A percentile compares a stretch with the other conserved stretches of the same genome.
Conservation (phyloP, 2,113 vertebrate genomes). For the Poeciliopsis occidentalis region DNA sequence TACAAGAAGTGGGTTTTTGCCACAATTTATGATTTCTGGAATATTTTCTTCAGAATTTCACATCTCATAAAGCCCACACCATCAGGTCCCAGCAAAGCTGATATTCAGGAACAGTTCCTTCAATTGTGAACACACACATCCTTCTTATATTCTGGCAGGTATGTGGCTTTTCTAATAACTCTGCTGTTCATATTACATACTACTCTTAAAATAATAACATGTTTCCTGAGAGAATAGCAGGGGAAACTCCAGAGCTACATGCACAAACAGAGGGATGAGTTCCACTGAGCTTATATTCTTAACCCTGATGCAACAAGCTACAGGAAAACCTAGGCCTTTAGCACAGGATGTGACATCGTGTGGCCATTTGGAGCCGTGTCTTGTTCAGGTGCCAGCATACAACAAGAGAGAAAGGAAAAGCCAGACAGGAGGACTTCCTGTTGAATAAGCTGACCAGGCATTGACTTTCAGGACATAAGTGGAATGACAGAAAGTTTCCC, state of each 20-base stretch:
- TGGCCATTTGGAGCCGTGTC: not conserved
- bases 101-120: too few relatives aligned
- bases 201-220: not conserved
- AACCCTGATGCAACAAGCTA: too few relatives aligned
- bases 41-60: not conserved
- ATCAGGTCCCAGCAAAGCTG: not conserved
- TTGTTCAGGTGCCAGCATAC: not conserved
- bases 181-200: too few relatives aligned
- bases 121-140: too few relatives aligned
- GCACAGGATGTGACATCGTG: not conserved
- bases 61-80: not conserved
- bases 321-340: not conserved
- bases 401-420: not conserved
- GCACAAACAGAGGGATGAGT: not conserved
- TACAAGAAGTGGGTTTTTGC: not conserved
- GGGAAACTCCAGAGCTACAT: not conserved
- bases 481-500: not conserved
- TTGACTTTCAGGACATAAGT: not conserved
- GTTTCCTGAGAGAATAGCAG: not conserved
- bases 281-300: not conserved
- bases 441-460: too few relatives aligned
- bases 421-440: too few relatives aligned
- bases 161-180: not conserved
- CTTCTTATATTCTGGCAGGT: too few relatives aligned
- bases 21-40: not conserved